phyloP scores from a whole-genome alignment of 1,140 invertebrate genomes.

The Drosophila littoralis region DNA sequence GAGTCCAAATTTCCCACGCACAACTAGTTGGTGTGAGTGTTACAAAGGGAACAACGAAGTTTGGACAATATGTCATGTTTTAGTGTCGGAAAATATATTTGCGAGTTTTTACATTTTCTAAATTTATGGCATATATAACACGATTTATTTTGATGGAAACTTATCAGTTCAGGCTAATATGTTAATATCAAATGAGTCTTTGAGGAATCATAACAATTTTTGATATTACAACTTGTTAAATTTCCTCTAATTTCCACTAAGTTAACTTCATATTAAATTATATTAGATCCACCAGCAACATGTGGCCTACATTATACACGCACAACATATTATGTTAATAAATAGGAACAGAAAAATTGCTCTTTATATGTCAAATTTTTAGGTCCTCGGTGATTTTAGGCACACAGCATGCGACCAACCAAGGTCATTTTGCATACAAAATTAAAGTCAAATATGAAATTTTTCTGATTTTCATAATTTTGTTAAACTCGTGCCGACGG shows the following conservation, averaged over 20 bases:
- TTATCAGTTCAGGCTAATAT: not conserved
- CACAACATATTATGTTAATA: slow-evolving; percentile 7
- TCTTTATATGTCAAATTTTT: slow-evolving; percentile 12
- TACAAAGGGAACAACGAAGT: not conserved
- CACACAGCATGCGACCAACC: slow-evolving; percentile 30
- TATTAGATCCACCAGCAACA: not conserved
- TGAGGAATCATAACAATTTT: not conserved
- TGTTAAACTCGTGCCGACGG: not conserved
- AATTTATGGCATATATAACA: slow-evolving; percentile 1
- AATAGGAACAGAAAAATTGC: slow-evolving; percentile 8
- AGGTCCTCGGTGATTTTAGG: slow-evolving; percentile 8
- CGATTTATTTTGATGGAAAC: not conserved
- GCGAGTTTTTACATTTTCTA: not conserved
- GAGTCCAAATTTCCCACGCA: not conserved
- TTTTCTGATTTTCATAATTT: slow-evolving; percentile 28
- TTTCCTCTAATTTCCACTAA: not conserved
- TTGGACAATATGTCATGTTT: not conserved
- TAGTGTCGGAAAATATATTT: not conserved
- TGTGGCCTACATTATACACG: slow-evolving; percentile 5
- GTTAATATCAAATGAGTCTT: not conserved
- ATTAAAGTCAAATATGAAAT: slow-evolving; percentile 27
- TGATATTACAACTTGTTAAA: not conserved
- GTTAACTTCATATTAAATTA: not conserved
- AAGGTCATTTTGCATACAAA: slow-evolving; percentile 6
- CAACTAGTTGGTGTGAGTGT: not conserved